Evolutionary conservation across 2,797 vertebrate species (phyloP).

Genomic region (Peromyscus attwateri): DNA sequence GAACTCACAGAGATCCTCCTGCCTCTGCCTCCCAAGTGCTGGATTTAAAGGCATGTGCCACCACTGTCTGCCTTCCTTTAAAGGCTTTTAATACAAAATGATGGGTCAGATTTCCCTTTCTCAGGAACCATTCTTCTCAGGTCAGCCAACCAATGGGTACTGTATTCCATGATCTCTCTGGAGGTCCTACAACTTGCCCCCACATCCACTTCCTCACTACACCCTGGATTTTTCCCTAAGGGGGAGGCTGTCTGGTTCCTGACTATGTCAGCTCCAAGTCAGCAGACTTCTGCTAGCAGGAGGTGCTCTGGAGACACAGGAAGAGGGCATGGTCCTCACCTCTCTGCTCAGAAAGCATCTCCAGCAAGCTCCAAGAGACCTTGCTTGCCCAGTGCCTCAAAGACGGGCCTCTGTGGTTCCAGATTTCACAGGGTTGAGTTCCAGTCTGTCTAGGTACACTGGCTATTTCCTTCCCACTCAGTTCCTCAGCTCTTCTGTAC

Average conservation of each 20-base stretch:
- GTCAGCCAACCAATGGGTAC: background rate
- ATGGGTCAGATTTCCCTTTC: background rate
- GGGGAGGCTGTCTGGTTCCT: background rate
- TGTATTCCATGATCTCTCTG: background rate
- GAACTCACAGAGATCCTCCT: background rate
- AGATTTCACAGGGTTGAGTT: background rate
- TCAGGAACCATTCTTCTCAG: background rate
- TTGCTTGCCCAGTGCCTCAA: background rate
- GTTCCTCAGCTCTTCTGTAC: background rate
- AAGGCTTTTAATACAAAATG: background rate
- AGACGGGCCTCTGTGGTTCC: background rate
- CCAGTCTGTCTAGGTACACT: too few species aligned
- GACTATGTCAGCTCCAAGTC: background rate
- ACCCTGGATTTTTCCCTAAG: background rate
- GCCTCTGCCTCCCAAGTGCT: background rate
- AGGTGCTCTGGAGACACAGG: background rate
- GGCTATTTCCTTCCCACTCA: background rate
- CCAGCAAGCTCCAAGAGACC: background rate
- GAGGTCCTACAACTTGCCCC: background rate
- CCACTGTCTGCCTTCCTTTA: background rate
- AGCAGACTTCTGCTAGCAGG: background rate
- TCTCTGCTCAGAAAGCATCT: background rate
- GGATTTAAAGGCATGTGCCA: background rate
- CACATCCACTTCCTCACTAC: rapidly evolving
- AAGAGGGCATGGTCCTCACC: background rate